Base-by-base conservation (phyloP, 2,797 vertebrate species). In the Furcifer pardalis region DNA sequence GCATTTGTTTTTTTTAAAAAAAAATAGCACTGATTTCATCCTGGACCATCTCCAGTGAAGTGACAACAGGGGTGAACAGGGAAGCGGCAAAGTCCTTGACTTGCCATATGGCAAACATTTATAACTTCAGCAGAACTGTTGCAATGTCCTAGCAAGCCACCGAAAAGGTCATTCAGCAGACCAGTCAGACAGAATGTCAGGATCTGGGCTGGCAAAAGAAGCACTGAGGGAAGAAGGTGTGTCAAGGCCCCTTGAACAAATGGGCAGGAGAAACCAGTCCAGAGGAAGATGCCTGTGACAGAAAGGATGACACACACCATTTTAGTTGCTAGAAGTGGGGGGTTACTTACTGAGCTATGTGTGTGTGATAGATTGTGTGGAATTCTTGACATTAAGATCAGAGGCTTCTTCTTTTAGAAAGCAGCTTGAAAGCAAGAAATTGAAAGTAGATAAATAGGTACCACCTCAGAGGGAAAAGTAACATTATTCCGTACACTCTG, bases 1-100 rank as follows among this genome's bases (percentile, higher is more conserved):
- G 79, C 91, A 68, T 59, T 69, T 62, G 46, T 2, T n/a, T n/a
- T n/a, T n/a, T n/a, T n/a, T n/a, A n/a, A n/a, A n/a, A 71, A 87
- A 88, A 89, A 86, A 83, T 30, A 77, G 75, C 46, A 84, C 91
- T 93, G 42, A 88, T 77, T 86, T 91, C 30, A 86, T 92, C 77
- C 1, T 80, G 85, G 74, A 77, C 5, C 27, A n/a, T 42, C 88
- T 93, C 84, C 88, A 75, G 71, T 72, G 42, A n/a, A 84, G 74
- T 27, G 77, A 73, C 59, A 85, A 69, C 27, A 63, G 69, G 69
- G 76, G 91, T 79, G 63, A 86, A 69, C 69, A 30, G 65, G 65
- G 65, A 81, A n/a, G 59, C 44, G 52, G 77, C 73, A 59, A 30
- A 42, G 56, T 46, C 88, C 88, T 87, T 77, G 77, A 88, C 42